Base-by-base conservation (phyloP, 1,140 invertebrate species). In the Caenorhabditis latens region DNA sequence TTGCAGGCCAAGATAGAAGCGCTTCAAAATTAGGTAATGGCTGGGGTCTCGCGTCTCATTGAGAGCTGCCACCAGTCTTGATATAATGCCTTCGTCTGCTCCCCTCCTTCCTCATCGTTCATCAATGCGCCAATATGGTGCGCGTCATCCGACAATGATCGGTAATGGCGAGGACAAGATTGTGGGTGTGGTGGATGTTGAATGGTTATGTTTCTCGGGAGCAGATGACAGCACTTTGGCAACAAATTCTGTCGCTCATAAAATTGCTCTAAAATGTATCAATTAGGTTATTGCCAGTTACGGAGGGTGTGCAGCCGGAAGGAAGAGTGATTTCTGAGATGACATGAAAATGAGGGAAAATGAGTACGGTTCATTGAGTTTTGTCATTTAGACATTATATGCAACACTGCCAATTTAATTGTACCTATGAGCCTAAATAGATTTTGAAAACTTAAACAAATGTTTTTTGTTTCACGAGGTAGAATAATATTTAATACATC, bases 211-310 rank as follows among this genome's bases (percentile, higher is more conserved):
- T 13, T 42, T 19, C 13, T 13, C 40, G 40, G 6, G 19, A 42
- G 46, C 71, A 79, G 71, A 46, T 79, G 71, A 79, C 71, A 79
- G n/a, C 71, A 79, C 50, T 32, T 79, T 79, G n/a, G 71, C 71
- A 79, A 79, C 71, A 79, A 79, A 24, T 79, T 79, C 71, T 79
- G 71, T n/a, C 42, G 40, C 40, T 79, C 71, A 79, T 79, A 79
- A 79, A 79, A 79, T 79, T 79, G 71, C n/a, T 40, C 71, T 79
- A 79, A 79, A 79, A 79, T 79, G 71, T 79, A 50, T 79, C 71
- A 79, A 79, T 79, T 79, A 79, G 14, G 71, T 32, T 79, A 50
- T 79, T 48, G 71, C n/a, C n/a, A 53, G 71, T 21, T 13, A 79
- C 42, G 14, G 8, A 14, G 13, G 11, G 50, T 16, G 16, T 16